These are phyloP conservation scores for Camponotus pennsylvanicus DNA, from an alignment of 1,140 invertebrate species.

Conservation along the genomic window DNA sequence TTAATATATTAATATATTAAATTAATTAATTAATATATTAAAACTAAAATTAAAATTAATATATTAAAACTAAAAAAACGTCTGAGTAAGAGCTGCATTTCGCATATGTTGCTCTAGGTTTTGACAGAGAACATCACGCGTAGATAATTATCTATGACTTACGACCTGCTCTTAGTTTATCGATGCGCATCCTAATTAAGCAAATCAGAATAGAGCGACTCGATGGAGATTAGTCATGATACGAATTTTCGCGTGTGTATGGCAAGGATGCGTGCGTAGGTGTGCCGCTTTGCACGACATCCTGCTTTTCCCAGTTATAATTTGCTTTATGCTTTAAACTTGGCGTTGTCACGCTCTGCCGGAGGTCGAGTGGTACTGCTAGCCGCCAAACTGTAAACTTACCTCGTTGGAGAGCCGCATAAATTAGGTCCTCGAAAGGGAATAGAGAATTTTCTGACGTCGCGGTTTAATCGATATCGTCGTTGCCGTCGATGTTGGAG, in stretches of 20 bases:
- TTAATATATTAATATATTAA: too few species aligned
- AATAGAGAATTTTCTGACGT: slow-evolving; percentile 64
- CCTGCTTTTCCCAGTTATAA: slow-evolving; percentile 72
- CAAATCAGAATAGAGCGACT: slow-evolving; percentile 55
- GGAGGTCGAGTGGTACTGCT: slow-evolving; percentile 83
- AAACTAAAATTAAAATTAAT: neutral
- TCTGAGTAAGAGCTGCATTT: neutral
- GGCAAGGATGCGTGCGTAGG: slow-evolving; percentile 24
- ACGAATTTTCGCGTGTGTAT: slow-evolving; percentile 45
- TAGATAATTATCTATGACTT: slow-evolving; percentile 27
- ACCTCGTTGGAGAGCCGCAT: slow-evolving; percentile 76
- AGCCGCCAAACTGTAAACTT: slow-evolving; percentile 81
- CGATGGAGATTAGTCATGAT: slow-evolving; percentile 72
- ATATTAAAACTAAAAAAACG: neutral
- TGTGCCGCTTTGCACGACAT: slow-evolving; percentile 70
- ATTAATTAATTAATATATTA: too few species aligned
- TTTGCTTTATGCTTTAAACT: slow-evolving; percentile 75
- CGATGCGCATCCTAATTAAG: slow-evolving; percentile 68
- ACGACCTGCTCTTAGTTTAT: neutral
- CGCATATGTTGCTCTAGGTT: neutral
- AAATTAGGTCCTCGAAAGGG: slow-evolving; percentile 79
- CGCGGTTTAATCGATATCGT: slow-evolving; percentile 80
- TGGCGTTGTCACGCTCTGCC: slow-evolving; percentile 80
- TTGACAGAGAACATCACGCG: neutral
- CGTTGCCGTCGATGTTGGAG: neutral